phyloP scores from a whole-genome alignment of 1,140 invertebrate genomes.

The Tetranychus urticae region DNA sequence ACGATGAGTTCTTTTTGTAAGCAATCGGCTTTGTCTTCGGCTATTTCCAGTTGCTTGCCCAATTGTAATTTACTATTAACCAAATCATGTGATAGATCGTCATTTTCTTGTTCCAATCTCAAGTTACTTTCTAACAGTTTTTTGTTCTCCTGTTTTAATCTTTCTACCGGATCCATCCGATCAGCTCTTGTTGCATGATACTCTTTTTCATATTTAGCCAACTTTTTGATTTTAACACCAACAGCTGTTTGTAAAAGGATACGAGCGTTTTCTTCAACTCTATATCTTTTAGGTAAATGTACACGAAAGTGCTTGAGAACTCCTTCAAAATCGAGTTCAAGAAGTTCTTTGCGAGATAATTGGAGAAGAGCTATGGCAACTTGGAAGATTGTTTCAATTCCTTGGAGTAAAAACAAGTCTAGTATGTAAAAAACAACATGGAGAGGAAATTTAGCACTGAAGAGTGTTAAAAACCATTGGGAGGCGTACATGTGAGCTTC shows the following conservation, averaged over 20 bases:
- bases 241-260: conserved; percentile 72
- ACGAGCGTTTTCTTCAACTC: conserved; percentile 62
- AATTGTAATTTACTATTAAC: conserved; percentile 32
- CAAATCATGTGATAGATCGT: conserved; percentile 35
- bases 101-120: conserved; percentile 37
- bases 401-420: conserved; percentile 64
- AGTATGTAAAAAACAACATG: conserved; percentile 92
- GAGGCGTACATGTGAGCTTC: conserved; percentile 98
- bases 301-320: conserved; percentile 78
- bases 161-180: conserved; percentile 30
- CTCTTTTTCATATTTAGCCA: conserved; percentile 88
- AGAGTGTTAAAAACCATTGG: conserved; percentile 97
- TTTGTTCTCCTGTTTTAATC: conserved; percentile 31
- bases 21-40: conserved; percentile 49
- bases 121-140: conserved; percentile 25
- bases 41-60: conserved; percentile 28
- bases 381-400: conserved; percentile 83
- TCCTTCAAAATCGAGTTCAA: conserved; percentile 85
- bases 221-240: conserved; percentile 55
- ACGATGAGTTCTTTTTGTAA: conserved; percentile 52
- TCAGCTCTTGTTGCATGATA: conserved; percentile 50
- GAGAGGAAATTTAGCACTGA: conserved; percentile 91
- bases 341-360: conserved; percentile 69
- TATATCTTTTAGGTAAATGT: conserved; percentile 80
- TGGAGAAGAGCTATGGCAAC: conserved; percentile 71